These are phyloP conservation scores for Euthynnus affinis DNA, from an alignment of 2,797 vertebrate species.

Conservation along the genomic window DNA sequence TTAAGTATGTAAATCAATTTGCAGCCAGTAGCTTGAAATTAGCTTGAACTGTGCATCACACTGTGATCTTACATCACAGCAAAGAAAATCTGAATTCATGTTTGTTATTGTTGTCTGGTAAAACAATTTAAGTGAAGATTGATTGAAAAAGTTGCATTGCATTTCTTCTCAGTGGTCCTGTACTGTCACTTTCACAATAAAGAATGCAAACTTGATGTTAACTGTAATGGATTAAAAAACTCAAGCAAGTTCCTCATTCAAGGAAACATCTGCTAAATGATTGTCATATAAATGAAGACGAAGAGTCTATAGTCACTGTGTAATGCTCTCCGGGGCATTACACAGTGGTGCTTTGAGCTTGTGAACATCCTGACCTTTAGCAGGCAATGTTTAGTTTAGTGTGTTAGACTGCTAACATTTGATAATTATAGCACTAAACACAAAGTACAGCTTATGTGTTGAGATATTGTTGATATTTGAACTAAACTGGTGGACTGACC, in stretches of 20 bases:
- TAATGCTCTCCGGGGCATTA: too few species aligned
- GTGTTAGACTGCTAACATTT: background rate
- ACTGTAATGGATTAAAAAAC: too few species aligned
- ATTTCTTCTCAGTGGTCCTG: background rate
- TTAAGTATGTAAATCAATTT: constrained; percentile 10
- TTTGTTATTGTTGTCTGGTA: background rate
- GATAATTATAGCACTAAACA: background rate
- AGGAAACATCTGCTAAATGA: too few species aligned
- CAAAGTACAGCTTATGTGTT: background rate
- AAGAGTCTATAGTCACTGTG: too few species aligned
- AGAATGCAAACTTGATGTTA: too few species aligned
- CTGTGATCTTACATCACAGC: too few species aligned
- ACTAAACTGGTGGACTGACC: background rate
- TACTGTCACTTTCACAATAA: too few species aligned
- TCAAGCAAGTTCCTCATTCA: too few species aligned
- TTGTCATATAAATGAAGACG: too few species aligned
- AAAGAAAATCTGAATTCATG: background rate
- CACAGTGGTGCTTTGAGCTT: background rate
- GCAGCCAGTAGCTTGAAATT: background rate
- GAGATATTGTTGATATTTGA: background rate
- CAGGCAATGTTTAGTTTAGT: too few species aligned
- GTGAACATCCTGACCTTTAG: background rate
- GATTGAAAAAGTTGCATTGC: background rate
- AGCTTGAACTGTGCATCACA: background rate
- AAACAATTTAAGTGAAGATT: background rate